phyloP scores from a whole-genome alignment of 2,113 vertebrate genomes.

The Bubalus kerabau region DNA sequence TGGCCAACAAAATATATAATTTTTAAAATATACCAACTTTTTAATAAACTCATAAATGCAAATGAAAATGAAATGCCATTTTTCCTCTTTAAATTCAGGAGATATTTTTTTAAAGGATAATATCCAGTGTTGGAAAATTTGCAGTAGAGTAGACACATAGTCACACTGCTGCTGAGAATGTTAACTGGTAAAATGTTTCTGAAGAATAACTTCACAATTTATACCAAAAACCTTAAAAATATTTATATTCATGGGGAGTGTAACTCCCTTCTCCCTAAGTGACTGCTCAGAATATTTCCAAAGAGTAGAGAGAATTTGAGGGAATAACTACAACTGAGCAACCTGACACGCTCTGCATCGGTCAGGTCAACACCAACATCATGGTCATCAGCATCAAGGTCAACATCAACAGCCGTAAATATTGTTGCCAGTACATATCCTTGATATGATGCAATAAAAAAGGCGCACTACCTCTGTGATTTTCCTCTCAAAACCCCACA shows the following conservation, averaged over 20 bases:
- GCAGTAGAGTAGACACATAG: background rate
- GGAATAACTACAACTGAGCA: background rate
- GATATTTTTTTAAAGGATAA: background rate
- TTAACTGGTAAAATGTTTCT: background rate
- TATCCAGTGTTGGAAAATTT: background rate
- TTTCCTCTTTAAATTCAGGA: background rate
- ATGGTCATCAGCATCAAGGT: background rate
- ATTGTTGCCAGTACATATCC: background rate
- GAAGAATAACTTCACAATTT: background rate
- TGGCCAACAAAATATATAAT: background rate
- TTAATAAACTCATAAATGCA: background rate
- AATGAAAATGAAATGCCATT: background rate
- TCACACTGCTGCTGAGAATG: background rate
- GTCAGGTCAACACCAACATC: background rate
- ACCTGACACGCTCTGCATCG: fast-evolving
- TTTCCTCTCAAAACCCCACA: background rate
- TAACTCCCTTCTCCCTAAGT: background rate
- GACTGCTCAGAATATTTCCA: background rate
- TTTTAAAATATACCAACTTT: background rate
- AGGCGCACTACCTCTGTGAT: background rate
- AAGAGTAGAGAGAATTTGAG: background rate
- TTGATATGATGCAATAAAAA: background rate
- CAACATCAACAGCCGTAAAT: background rate
- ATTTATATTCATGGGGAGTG: background rate
- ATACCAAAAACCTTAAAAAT: background rate